Evolutionary conservation across 2,797 vertebrate genomes (phyloP).

Genomic region (Myiothlypis chrysogaster): DNA sequence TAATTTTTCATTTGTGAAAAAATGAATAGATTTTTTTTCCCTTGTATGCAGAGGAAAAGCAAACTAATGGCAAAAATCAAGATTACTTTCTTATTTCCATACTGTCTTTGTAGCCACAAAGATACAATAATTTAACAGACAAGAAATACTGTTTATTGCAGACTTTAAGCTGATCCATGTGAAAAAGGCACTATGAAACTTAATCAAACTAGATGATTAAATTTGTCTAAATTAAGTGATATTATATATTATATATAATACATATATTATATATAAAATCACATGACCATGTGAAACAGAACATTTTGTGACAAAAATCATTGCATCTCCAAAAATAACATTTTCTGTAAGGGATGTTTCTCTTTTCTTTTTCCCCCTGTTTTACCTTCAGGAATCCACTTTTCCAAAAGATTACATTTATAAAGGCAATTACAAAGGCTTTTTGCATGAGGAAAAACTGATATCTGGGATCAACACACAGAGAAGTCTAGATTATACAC

Average conservation of each 20-base stretch:
- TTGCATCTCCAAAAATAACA: conserved; percentile 68
- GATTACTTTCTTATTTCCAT: background rate
- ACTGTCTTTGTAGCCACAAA: conserved; percentile 34
- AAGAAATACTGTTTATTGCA: conserved; percentile 86
- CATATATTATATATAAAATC: conserved; percentile 76
- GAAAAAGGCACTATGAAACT: conserved; percentile 90
- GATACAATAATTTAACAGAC: conserved; percentile 62
- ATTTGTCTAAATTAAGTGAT: conserved; percentile 74
- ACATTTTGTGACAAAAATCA: conserved; percentile 67
- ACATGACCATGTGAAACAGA: conserved; percentile 65
- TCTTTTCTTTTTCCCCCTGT: background rate
- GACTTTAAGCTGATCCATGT: conserved; percentile 78
- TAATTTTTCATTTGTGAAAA: conserved; percentile 26
- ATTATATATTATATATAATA: conserved; percentile 76
- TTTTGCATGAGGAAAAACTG: conserved; percentile 56
- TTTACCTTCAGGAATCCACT: conserved; percentile 22
- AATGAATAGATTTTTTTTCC: conserved; percentile 3
- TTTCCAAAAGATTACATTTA: conserved; percentile 55
- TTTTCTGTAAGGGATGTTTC: conserved; percentile 53
- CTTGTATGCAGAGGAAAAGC: background rate
- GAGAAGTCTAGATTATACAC: conserved; percentile 8
- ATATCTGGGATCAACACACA: conserved; percentile 45
- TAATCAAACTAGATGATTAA: conserved; percentile 76
- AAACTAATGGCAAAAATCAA: conserved; percentile 35
- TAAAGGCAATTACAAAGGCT: conserved; percentile 20